Evolutionary conservation across 2,888 invertebrate species (phyloP).

Genomic region (Pyrochroa serraticornis): DNA sequence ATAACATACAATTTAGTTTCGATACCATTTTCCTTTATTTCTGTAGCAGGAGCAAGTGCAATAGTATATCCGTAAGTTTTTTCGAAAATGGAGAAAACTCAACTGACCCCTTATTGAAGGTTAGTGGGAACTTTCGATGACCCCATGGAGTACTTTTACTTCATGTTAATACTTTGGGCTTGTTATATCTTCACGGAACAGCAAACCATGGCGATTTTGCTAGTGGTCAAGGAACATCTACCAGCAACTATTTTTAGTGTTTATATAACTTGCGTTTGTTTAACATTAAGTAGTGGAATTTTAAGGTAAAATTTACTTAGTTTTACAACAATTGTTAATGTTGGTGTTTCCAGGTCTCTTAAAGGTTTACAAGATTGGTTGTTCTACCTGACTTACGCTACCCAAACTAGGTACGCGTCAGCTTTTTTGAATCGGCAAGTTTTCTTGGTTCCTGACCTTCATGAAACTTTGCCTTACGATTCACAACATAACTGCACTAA

Average conservation of each 20-base stretch:
- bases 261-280: conserved; percentile 76
- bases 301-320: conserved; percentile 64
- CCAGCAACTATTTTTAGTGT: conserved; percentile 79
- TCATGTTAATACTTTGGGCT: conserved; percentile 79
- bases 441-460: conserved; percentile 64
- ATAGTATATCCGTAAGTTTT: conserved; percentile 74
- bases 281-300: conserved; percentile 77
- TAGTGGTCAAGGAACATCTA: conserved; percentile 79
- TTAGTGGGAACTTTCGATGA: conserved; percentile 64
- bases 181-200: conserved; percentile 87
- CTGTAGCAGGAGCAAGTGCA: conserved; percentile 73
- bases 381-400: conserved; percentile 78
- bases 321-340: neutral
- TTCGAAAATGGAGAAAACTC: conserved; percentile 5
- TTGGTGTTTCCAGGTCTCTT: conserved; percentile 65
- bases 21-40: conserved; percentile 81
- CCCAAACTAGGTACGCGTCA: conserved; percentile 80
- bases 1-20: conserved; percentile 82
- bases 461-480: conserved; percentile 60
- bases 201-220: conserved; percentile 79
- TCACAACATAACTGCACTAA: conserved; percentile 64
- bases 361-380: conserved; percentile 83
- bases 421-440: conserved; percentile 75
- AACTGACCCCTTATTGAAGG: conserved; percentile 52
- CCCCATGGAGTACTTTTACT: conserved; percentile 68